phyloP scores from a whole-genome alignment of 2,797 vertebrate genomes.

The Sebastes reedi region DNA sequence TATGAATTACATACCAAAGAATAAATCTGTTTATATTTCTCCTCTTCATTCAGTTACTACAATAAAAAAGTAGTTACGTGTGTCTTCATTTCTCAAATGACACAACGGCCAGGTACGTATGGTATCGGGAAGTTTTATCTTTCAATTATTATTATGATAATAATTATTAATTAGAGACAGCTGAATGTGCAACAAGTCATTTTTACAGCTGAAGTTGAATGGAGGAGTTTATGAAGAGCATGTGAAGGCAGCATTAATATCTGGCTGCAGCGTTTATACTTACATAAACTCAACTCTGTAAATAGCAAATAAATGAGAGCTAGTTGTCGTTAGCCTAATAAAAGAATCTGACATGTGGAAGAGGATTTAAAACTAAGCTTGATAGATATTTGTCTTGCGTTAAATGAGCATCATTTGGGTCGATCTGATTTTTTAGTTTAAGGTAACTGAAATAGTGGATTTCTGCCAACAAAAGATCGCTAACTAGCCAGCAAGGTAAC shows the following conservation, averaged over 20 bases:
- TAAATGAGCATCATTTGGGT: not conserved
- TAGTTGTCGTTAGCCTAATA: not conserved
- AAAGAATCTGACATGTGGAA: not conserved
- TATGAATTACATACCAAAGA: not conserved
- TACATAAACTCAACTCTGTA: not conserved
- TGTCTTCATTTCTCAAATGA: not conserved
- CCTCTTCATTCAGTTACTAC: not conserved
- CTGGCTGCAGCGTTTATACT: not conserved
- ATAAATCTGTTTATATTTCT: not conserved
- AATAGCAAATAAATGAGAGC: not conserved
- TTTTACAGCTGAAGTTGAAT: not conserved
- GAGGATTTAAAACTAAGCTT: not conserved
- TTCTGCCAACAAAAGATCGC: accelerated
- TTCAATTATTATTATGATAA: not conserved
- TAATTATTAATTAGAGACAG: not conserved
- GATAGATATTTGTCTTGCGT: not conserved
- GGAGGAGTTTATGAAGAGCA: not conserved
- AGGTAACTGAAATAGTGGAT: not conserved
- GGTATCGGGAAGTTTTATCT: not conserved
- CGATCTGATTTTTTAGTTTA: not conserved
- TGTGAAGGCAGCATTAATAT: not conserved
- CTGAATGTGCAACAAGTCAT: not conserved
- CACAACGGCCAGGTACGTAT: not conserved
- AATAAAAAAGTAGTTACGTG: not conserved
- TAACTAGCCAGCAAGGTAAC: not conserved